Evolutionary conservation across 53 echinoderm and acorn worm genomes (phyloP).

Genomic region (Echinarachnius parma): DNA sequence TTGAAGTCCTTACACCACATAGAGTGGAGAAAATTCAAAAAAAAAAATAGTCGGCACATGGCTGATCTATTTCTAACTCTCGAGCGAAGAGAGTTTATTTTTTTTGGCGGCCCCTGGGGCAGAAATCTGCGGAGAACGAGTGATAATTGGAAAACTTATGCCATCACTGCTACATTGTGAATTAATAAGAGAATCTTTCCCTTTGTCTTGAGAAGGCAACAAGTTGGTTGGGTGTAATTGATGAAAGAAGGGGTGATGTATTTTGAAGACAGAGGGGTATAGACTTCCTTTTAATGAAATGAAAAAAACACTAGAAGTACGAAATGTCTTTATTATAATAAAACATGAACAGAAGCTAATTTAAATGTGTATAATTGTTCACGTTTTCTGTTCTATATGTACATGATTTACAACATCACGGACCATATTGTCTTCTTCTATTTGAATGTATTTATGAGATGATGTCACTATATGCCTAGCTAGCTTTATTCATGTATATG

Average conservation of each 20-base stretch:
- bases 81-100: too few relatives aligned
- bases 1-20: conserved; percentile 4
- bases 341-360: neutral
- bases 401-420: neutral
- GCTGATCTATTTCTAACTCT: too few relatives aligned
- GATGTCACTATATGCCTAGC: conserved; percentile 22
- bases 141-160: too few relatives aligned
- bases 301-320: too few relatives aligned
- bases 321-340: too few relatives aligned
- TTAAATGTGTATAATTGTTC: neutral
- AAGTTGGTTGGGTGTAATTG: too few relatives aligned
- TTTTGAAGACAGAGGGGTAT: neutral
- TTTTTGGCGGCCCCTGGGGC: too few relatives aligned
- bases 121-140: too few relatives aligned
- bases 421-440: conserved; percentile 14
- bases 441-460: conserved; percentile 27
- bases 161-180: too few relatives aligned
- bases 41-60: neutral
- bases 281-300: neutral
- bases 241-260: too few relatives aligned
- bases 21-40: neutral
- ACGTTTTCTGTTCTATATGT: neutral
- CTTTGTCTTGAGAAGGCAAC: too few relatives aligned
- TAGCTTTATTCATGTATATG: conserved; percentile 11
- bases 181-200: too few relatives aligned